Percentiles rank a stretch among this genome's conserved stretches.
phyloP scores from a whole-genome alignment of 2,888 invertebrate species.

The Chrysolina haemoptera region DNA sequence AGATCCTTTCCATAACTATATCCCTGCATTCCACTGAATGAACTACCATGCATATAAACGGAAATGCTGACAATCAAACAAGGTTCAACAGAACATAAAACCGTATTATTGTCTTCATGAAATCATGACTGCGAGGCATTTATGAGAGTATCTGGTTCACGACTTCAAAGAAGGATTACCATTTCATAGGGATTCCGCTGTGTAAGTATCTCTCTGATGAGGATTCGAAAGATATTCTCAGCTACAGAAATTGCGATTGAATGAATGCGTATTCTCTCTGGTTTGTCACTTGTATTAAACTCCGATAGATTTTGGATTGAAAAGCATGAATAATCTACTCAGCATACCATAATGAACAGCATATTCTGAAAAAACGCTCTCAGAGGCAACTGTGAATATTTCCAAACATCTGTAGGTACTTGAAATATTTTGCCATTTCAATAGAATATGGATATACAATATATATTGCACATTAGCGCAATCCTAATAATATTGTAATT shows the following conservation, averaged over 20 bases:
- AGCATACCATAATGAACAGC: no score
- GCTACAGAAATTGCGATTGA: no score
- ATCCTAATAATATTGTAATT: no score
- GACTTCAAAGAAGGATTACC: background rate
- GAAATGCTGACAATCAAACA: background rate
- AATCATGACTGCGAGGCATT: background rate
- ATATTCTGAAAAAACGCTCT: no score
- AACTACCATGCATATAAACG: background rate
- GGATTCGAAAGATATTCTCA: background rate
- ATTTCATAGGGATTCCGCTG: background rate
- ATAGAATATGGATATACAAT: no score
- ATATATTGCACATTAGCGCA: no score
- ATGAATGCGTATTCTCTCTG: background rate
- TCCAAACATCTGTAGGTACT: no score
- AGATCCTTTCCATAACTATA: no score
- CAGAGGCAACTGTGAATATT: no score
- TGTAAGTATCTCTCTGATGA: slow-evolving; percentile 2
- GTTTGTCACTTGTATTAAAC: background rate
- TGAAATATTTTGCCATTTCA: no score
- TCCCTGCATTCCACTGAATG: no score
- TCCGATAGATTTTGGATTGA: background rate
- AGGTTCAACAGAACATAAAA: slow-evolving; percentile 1
- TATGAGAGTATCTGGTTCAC: background rate
- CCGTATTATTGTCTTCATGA: background rate
- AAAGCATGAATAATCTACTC: background rate